Conservation (phyloP, 2,888 invertebrate species). For the Drosophila longiperda region DNA sequence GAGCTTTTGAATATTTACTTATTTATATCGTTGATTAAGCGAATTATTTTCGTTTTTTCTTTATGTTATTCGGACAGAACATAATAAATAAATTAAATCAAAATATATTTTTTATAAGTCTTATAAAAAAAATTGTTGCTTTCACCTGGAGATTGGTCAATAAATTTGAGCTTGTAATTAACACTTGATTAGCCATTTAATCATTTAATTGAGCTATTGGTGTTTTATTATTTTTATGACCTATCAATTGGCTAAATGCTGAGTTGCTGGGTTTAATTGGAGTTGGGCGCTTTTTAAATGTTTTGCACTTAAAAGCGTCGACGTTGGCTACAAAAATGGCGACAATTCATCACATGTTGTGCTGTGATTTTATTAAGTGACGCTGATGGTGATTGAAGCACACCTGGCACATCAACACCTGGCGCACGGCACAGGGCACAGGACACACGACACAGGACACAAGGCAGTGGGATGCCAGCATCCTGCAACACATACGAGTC, state of each 20-base stretch:
- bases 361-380: conserved; percentile 78
- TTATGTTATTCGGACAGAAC: not conserved
- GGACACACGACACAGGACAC: conserved; percentile 15
- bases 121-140: not conserved
- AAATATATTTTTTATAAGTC: not conserved
- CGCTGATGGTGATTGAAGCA: conserved; percentile 78
- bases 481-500: conserved; percentile 3
- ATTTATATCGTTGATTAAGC: not conserved
- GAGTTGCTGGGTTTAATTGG: conserved; percentile 54
- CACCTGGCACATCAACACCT: conserved; percentile 78
- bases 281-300: conserved; percentile 58
- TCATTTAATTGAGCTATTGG: conserved; percentile 9
- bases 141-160: not conserved
- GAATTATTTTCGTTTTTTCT: not conserved
- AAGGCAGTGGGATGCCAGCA: conserved; percentile 3
- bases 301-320: conserved; percentile 55
- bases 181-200: conserved; percentile 13
- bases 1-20: not conserved
- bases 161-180: not conserved
- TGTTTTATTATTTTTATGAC: conserved; percentile 15
- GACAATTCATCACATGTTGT: conserved; percentile 74
- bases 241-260: conserved; percentile 28
- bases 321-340: conserved; percentile 58
- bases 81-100: not conserved
- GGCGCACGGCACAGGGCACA: conserved; percentile 50